Base-by-base conservation (phyloP, 2,888 invertebrate genomes). In the Pheosia tremula region DNA sequence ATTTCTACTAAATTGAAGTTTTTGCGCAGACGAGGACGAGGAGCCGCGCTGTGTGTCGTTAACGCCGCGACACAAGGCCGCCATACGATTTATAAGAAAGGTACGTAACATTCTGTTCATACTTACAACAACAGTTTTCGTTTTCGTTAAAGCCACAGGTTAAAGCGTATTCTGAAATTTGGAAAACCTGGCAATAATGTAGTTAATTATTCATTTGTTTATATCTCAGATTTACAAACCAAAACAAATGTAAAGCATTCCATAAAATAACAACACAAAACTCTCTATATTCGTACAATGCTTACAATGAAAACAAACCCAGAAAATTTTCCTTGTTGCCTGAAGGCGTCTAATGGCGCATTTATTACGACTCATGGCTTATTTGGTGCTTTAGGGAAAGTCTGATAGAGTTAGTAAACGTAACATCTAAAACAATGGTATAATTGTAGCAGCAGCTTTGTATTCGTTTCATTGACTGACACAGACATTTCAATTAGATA, bases 11-110 rank as follows among this genome's bases (percentile, higher is more conserved):
- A 68, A 59, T 59, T 45, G 61, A 59, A 53, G 56, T 74, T 81
- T 88, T 84, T 85, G 81, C 82, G 75, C 94, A 97, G 97, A 97
- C 92, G 97, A 97, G 86, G 97, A 97, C 79, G 97, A 97, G 78
- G 96, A 97, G 90, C 96, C 96, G 69, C 96, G 97, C 81, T 96
- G 96, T 86, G 95, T 96, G 80, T 96, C 97, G 80, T 94, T 98
- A 80, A 98, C 98, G 65, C 96, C 97, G 81, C 96, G 91, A 82
- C 97, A 98, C 89, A 98, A 98, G 94, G 96, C 96, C 74, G 98
- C 97, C 75, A 98, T 98, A 86, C 94, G 98, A 84, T 97, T 98
- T 75, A 96, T 98, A 87, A 95, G 98, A 92, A 98, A 98, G 96
- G 97, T 97, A 95, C 91, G 95, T 89, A 67, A 61, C 13, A 13